These are phyloP conservation scores for Bombus cullumanus DNA, from an alignment of 1,140 invertebrate species.

Conservation along the genomic window DNA sequence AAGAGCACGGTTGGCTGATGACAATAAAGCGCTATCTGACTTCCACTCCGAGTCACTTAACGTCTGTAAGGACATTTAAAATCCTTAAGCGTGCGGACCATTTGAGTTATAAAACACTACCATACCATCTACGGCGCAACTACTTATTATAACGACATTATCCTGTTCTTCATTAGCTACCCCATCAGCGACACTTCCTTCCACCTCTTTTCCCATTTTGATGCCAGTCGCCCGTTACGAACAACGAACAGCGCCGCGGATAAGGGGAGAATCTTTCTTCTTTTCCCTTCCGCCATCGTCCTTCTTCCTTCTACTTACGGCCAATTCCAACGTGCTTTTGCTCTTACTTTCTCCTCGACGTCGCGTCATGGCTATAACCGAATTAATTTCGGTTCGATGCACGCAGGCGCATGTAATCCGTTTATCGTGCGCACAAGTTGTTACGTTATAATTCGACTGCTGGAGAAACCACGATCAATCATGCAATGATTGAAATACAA, in stretches of 20 bases:
- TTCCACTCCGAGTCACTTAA: constrained; percentile 78
- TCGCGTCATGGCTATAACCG: constrained; percentile 2
- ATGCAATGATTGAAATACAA: too few relatives aligned
- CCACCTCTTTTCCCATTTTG: constrained; percentile 47
- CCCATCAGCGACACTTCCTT: constrained; percentile 63
- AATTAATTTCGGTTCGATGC: constrained; percentile 65
- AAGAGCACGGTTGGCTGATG: constrained; percentile 48
- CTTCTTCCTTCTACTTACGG: not conserved
- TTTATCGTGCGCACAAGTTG: constrained; percentile 55
- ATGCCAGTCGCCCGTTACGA: constrained; percentile 25
- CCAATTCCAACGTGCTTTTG: not conserved
- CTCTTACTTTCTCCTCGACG: not conserved
- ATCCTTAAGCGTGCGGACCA: constrained; percentile 60
- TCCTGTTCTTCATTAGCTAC: constrained; percentile 64
- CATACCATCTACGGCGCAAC: constrained; percentile 45
- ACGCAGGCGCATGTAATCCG: constrained; percentile 57
- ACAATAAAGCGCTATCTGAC: constrained; percentile 74
- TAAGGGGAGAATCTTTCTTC: constrained; percentile 44
- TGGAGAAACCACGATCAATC: not conserved
- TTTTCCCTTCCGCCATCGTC: not conserved
- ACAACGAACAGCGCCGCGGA: constrained; percentile 36
- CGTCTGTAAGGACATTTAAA: constrained; percentile 71
- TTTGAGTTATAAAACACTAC: constrained; percentile 72
- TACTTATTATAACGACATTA: constrained; percentile 76
- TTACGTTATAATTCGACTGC: constrained; percentile 27